Base-by-base conservation (phyloP, 37 sponge, comb jelly and placozoan genomes). In the Cladorhizidae sp. region DNA sequence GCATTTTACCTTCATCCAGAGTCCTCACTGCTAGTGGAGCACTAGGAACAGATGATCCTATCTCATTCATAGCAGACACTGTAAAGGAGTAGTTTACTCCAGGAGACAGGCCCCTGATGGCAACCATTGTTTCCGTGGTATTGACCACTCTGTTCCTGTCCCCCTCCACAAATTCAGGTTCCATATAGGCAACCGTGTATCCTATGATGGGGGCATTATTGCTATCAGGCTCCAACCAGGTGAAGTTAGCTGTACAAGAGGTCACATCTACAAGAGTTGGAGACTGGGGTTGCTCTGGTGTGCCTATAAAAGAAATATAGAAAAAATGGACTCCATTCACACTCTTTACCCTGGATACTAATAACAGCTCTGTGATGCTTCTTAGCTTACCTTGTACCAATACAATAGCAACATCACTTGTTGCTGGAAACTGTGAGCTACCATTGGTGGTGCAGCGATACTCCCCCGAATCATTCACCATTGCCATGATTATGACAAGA, bases 121-220 rank as follows among this genome's bases (percentile, higher is more conserved):
- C n/a, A 11, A 40, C 74, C 63, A 64, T 83, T 37, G 33, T 41
- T 36, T 12, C 65, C 8, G 61, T 37, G 0, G 43, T 56, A 45
- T 71, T 70, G 14, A 71, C 71, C 43, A 25, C 25, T 71, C 45
- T 43, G 50, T 56, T 39, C 36, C 33, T 8, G 11, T 36, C 54
- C 1, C 79, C 79, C 21, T 72, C 79, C 26, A 63, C 37, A 73
- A 85, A 85, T 21, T 21, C 51, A 57, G 86, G 86, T 26, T 71
- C 25, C 20, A 6, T 57, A 73, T 78, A 85, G n/a, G 21, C 20
- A 14, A 85, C 74, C 26, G 20, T 31, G 76, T 86, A 87, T 1
- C 80, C 82, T 1, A 9, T 36, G 64, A 91, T 84, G 38, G 82
- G 83, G 51, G 84, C 83, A 75, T 87, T 83, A 72, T 79, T 83